A percentile compares a stretch with the other conserved stretches of the same genome.
phyloP scores from a whole-genome alignment of 2,888 invertebrate genomes.

The Frankliniella intonsa region DNA sequence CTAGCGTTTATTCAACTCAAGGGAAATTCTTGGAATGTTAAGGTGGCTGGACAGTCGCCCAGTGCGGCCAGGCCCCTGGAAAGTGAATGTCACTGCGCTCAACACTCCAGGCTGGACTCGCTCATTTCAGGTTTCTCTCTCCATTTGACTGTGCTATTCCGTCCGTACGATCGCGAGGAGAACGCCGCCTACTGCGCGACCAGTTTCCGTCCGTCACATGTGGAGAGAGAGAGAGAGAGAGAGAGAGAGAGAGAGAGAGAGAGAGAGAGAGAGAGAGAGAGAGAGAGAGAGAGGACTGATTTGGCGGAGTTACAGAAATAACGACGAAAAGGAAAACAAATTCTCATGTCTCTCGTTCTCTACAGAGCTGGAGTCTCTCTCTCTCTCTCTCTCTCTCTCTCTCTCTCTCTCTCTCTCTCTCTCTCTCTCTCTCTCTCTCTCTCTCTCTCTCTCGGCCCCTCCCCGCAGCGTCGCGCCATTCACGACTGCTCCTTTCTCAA shows the following conservation, averaged over 20 bases:
- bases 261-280: too few species aligned
- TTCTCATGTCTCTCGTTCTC: background rate
- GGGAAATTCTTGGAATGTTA: too few species aligned
- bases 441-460: too few species aligned
- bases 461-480: too few species aligned
- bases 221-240: background rate
- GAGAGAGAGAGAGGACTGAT: background rate
- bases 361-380: background rate
- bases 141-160: too few species aligned
- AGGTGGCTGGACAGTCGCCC: too few species aligned
- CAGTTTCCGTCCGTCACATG: background rate
- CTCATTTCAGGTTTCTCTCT: too few species aligned
- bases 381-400: background rate
- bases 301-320: background rate
- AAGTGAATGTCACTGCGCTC: background rate
- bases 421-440: too few species aligned
- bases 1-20: too few species aligned
- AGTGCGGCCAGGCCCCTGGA: too few species aligned
- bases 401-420: background rate
- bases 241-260: too few species aligned
- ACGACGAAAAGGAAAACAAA: background rate
- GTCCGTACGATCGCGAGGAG: background rate
- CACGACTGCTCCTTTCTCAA: background rate
- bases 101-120: background rate
- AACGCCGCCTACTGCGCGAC: background rate